These are phyloP conservation scores for Pseudochaenichthys georgianus DNA, from an alignment of 2,797 vertebrate genomes.

Conservation along the genomic window DNA sequence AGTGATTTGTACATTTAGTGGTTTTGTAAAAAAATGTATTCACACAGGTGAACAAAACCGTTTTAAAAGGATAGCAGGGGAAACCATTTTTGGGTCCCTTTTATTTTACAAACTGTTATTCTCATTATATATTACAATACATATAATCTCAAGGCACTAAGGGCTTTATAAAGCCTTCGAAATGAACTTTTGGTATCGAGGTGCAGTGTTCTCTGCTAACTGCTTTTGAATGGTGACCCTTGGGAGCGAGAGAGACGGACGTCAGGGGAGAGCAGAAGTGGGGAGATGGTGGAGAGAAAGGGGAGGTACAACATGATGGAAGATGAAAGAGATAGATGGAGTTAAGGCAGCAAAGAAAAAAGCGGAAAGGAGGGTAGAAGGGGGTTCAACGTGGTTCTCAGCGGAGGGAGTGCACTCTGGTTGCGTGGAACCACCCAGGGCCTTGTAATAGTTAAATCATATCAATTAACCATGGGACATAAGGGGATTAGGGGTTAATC, in stretches of 20 bases:
- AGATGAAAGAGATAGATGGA: slow-evolving; percentile 60
- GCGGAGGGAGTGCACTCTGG: slow-evolving; percentile 46
- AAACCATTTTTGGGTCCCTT: slow-evolving; percentile 10
- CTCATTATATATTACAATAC: slow-evolving; percentile 6
- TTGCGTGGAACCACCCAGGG: slow-evolving; percentile 76
- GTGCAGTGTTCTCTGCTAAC: slow-evolving; percentile 28
- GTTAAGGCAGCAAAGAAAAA: slow-evolving; percentile 24
- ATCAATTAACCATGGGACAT: slow-evolving; percentile 87
- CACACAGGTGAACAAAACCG: not conserved
- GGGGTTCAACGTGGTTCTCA: slow-evolving; percentile 44
- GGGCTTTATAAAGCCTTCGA: slow-evolving; percentile 23
- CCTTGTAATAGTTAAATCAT: slow-evolving; percentile 85
- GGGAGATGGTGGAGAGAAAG: slow-evolving; percentile 22
- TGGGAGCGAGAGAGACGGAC: slow-evolving; percentile 39
- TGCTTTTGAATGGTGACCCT: slow-evolving; percentile 47
- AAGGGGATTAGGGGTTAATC: slow-evolving; percentile 87
- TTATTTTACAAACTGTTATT: slow-evolving; percentile 15
- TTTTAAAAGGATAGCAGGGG: not conserved
- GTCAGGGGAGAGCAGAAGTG: slow-evolving; percentile 36
- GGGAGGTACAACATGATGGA: slow-evolving; percentile 30
- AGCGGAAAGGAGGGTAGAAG: slow-evolving; percentile 8
- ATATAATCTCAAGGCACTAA: slow-evolving; percentile 19
- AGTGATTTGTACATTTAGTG: not conserved
- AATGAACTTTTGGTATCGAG: slow-evolving; percentile 55
- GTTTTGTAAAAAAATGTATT: not conserved